Conservation (phyloP, 2,888 invertebrate species). For the Agrochola lota region DNA sequence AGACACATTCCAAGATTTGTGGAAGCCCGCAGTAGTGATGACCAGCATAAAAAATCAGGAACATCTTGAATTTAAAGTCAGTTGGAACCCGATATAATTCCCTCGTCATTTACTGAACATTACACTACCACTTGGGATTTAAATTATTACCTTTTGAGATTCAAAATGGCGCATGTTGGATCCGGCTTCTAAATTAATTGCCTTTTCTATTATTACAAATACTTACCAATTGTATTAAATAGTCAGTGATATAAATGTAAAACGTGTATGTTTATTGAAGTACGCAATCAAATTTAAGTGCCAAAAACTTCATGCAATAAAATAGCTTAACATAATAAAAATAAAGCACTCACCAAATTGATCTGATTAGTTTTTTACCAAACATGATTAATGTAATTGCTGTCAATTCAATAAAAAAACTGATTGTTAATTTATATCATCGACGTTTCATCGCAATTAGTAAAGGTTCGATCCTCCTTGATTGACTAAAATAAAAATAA, state of each 20-base stretch:
- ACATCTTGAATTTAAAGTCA: background rate
- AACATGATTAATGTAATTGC: conserved; percentile 26
- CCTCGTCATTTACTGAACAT: background rate
- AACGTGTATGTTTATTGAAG: conserved; percentile 20
- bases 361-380: conserved; percentile 38
- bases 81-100: background rate
- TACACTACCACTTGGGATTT: background rate
- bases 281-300: conserved; percentile 37
- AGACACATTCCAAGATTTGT: too few relatives aligned
- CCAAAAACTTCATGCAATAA: conserved; percentile 10
- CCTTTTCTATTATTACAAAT: background rate
- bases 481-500: conserved; percentile 22
- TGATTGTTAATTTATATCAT: conserved; percentile 8
- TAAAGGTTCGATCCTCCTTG: conserved; percentile 19
- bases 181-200: background rate
- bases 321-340: conserved; percentile 22
- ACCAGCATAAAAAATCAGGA: background rate
- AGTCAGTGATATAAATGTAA: background rate
- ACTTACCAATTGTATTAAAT: conserved; percentile 5
- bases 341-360: conserved; percentile 26
- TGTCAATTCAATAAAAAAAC: conserved; percentile 23
- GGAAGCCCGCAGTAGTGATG: background rate
- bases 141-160: background rate
- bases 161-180: background rate
- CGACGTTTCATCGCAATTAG: background rate